These are phyloP conservation scores for Cebus imitator DNA, from an alignment of 2,113 vertebrate species.

Conservation along the genomic window DNA sequence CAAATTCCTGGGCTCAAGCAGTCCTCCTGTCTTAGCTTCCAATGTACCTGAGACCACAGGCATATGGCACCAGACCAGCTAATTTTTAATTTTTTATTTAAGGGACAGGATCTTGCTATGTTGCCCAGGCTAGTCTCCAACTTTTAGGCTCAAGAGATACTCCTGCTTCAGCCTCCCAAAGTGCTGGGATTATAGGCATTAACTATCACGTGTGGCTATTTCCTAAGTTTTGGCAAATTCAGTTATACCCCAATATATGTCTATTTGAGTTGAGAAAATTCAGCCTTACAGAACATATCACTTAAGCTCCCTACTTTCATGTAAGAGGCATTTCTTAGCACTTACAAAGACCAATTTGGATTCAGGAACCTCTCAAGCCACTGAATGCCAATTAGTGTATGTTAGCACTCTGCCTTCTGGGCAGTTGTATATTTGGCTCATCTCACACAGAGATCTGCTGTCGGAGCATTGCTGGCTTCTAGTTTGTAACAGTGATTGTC, in stretches of 20 bases:
- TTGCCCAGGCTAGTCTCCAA: too few relatives aligned
- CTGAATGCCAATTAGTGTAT: background rate
- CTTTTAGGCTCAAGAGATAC: too few relatives aligned
- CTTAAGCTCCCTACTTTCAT: background rate
- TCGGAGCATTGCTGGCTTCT: background rate
- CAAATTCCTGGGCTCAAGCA: too few relatives aligned
- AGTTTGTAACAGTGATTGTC: background rate
- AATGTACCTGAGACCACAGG: too few relatives aligned
- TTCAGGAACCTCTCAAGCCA: background rate
- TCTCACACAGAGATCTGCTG: background rate
- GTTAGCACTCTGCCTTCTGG: background rate
- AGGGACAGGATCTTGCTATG: too few relatives aligned
- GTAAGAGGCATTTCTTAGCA: background rate
- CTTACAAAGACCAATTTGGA: background rate
- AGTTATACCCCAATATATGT: background rate
- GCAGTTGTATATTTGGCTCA: background rate
- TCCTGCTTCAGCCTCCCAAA: too few relatives aligned
- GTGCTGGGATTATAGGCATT: too few relatives aligned
- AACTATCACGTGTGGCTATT: background rate
- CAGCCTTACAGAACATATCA: background rate
- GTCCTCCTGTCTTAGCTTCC: too few relatives aligned
- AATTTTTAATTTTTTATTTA: too few relatives aligned
- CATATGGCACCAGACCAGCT: too few relatives aligned
- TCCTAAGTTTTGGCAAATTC: background rate
- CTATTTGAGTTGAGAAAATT: background rate